These are phyloP conservation scores for pig (Sus scrofa) DNA, from an alignment of 2,113 vertebrate species.

Conservation along the genomic window DNA sequence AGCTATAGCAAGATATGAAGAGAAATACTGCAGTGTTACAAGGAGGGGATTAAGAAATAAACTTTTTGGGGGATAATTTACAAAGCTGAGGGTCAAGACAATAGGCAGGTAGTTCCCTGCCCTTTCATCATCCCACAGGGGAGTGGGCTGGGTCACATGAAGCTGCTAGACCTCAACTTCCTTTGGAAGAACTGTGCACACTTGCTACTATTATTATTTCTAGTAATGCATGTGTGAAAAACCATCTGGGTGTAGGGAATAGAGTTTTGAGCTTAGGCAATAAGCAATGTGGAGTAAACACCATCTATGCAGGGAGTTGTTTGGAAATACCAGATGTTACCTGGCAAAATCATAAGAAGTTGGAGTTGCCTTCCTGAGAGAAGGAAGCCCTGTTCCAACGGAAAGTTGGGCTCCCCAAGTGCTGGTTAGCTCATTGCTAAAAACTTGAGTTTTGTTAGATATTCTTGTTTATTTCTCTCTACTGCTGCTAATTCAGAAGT, in stretches of 20 bases:
- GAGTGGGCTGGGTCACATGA: background rate
- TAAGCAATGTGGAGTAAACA: background rate
- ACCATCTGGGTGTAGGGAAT: background rate
- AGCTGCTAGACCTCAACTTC: background rate
- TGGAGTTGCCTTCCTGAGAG: background rate
- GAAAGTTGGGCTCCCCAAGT: background rate
- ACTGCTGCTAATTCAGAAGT: background rate
- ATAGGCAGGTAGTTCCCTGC: background rate
- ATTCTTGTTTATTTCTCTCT: background rate
- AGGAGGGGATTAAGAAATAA: background rate
- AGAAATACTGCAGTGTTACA: background rate
- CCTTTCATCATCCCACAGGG: background rate
- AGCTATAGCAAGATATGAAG: background rate
- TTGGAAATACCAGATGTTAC: background rate
- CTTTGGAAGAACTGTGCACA: background rate
- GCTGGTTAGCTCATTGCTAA: background rate
- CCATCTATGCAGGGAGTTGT: background rate
- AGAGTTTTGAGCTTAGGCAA: background rate
- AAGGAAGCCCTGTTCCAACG: background rate
- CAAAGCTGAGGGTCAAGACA: background rate
- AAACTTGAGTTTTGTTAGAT: background rate
- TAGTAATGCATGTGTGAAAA: background rate
- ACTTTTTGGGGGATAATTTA: background rate
- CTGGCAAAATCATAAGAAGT: background rate
- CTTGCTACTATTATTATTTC: background rate